Evolutionary conservation across 2,888 invertebrate species (phyloP).

Genomic region (Melipona bicolor): DNA sequence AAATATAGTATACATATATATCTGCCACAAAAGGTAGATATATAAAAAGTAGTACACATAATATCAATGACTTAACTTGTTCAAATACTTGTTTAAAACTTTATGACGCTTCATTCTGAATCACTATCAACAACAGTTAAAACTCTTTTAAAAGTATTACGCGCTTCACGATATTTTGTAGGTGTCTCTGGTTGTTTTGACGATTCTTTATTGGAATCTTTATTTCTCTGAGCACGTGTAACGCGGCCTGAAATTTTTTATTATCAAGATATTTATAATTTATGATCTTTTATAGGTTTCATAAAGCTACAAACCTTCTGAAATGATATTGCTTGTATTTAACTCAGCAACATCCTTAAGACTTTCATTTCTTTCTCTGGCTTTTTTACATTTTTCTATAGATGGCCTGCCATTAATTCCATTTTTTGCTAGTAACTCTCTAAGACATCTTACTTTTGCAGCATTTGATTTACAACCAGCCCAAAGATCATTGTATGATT

Average conservation of each 20-base stretch:
- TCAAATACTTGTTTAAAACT: conserved; percentile 16
- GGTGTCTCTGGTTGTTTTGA: conserved; percentile 41
- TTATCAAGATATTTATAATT: neutral
- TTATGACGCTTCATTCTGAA: conserved; percentile 46
- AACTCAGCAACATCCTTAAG: conserved; percentile 73
- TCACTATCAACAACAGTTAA: conserved; percentile 72
- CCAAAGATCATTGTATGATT: conserved; percentile 76
- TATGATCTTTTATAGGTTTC: neutral
- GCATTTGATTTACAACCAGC: conserved; percentile 74
- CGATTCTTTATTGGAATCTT: conserved; percentile 40
- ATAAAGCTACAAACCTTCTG: conserved; percentile 73
- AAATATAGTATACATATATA: conserved; percentile 30
- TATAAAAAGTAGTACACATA: conserved; percentile 7
- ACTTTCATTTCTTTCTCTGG: conserved; percentile 71
- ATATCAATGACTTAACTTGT: conserved; percentile 45
- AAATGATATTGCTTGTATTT: conserved; percentile 73
- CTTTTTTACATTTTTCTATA: conserved; percentile 77
- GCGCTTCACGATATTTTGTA: conserved; percentile 58
- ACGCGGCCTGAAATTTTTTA: conserved; percentile 62
- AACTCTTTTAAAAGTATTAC: conserved; percentile 65
- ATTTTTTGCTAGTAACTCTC: conserved; percentile 75
- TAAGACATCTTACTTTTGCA: conserved; percentile 71
- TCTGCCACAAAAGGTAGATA: conserved; percentile 50
- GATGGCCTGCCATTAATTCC: conserved; percentile 78
- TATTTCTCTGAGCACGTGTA: conserved; percentile 65